Conservation (phyloP, 2,797 vertebrate species). For the Fistularia tabacaria region DNA sequence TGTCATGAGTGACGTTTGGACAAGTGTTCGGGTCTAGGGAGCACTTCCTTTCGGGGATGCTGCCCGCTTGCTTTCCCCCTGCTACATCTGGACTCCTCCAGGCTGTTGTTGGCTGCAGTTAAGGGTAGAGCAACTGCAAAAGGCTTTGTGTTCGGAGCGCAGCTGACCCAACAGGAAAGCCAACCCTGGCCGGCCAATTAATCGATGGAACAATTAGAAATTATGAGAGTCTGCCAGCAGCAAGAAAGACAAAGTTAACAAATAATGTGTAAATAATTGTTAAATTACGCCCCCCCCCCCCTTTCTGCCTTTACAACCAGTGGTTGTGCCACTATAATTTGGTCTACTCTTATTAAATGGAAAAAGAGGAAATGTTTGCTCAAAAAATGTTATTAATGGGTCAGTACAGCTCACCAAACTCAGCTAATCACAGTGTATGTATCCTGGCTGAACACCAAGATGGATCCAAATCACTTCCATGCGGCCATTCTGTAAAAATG, state of each 20-base stretch:
- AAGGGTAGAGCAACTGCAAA: constrained; percentile 49
- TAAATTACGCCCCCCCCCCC: constrained; percentile 14
- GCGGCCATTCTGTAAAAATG: constrained; percentile 42
- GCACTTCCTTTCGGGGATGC: constrained; percentile 52
- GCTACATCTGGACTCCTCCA: constrained; percentile 56
- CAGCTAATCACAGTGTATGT: constrained; percentile 59
- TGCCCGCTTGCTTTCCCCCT: constrained; percentile 26
- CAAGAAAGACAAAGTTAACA: constrained; percentile 62
- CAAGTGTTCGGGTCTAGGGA: constrained; percentile 55
- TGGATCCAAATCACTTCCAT: constrained; percentile 72
- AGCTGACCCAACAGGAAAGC: constrained; percentile 76
- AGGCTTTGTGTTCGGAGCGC: constrained; percentile 59
- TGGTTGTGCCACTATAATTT: too few relatives aligned
- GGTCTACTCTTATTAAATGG: constrained; percentile 35
- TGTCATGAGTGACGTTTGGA: constrained; percentile 59
- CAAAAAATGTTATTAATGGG: constrained; percentile 33
- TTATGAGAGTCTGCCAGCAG: constrained; percentile 46
- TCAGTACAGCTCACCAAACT: constrained; percentile 54
- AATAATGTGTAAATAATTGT: constrained; percentile 52
- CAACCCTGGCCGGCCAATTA: constrained; percentile 56
- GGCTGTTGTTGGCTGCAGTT: constrained; percentile 42
- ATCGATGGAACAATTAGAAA: constrained; percentile 67
- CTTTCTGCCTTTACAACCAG: constrained; percentile 35
- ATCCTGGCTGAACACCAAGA: constrained; percentile 70
- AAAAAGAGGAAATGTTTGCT: constrained; percentile 50